Conservation (phyloP, 2,888 invertebrate genomes). For the Pelosia muscerda region DNA sequence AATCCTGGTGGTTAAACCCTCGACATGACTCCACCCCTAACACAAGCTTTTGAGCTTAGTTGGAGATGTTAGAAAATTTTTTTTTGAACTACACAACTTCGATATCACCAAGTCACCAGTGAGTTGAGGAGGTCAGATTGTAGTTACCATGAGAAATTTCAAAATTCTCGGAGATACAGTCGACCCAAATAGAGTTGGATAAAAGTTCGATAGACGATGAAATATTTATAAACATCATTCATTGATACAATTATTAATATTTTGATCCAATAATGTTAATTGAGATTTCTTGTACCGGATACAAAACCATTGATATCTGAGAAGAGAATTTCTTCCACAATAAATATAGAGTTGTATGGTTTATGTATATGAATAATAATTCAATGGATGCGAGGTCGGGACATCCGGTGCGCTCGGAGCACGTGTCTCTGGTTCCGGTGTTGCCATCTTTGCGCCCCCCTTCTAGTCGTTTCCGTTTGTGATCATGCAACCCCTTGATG, state of each 20-base stretch:
- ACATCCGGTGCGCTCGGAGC: conserved; percentile 82
- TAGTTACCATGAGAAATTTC: too few species aligned
- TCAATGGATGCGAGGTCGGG: conserved; percentile 79
- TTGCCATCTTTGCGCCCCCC: conserved; percentile 82
- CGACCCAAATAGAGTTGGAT: not conserved
- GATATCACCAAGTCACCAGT: too few species aligned
- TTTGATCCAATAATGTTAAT: conserved; percentile 33
- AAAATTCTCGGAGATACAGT: not conserved
- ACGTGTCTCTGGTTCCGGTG: conserved; percentile 83
- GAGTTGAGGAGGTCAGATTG: too few species aligned
- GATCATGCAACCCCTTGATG: conserved; percentile 81
- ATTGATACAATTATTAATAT: not conserved
- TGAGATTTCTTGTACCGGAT: conserved; percentile 52
- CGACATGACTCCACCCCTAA: too few species aligned
- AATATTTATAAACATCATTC: not conserved
- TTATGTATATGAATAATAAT: conserved; percentile 76
- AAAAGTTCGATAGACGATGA: too few species aligned
- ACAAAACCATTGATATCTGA: conserved; percentile 35
- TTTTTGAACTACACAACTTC: too few species aligned
- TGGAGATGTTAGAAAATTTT: too few species aligned
- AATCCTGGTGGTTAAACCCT: too few species aligned
- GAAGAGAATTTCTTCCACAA: conserved; percentile 25
- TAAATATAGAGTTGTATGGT: conserved; percentile 32
- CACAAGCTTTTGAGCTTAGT: too few species aligned
- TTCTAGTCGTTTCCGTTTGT: conserved; percentile 71